Percentiles rank a stretch among this genome's conserved stretches.
Conservation (phyloP, 2,113 vertebrate species). For the Malaclemys terrapin region DNA sequence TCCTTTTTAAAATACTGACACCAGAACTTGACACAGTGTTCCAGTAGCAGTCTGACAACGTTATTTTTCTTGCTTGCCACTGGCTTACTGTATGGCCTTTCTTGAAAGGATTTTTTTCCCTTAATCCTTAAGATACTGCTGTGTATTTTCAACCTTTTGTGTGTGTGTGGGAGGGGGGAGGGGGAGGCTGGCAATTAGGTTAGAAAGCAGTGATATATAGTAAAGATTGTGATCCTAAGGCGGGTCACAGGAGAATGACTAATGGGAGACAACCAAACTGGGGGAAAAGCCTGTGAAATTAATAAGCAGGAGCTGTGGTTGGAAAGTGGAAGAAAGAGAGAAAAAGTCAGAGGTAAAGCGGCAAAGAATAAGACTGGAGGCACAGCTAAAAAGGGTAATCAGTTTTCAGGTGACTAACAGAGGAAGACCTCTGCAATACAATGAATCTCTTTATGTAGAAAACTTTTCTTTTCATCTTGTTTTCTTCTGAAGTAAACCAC, state of each 20-base stretch:
- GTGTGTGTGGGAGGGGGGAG: no score
- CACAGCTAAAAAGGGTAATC: neutral
- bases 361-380: neutral
- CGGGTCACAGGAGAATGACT: neutral
- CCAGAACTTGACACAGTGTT: neutral
- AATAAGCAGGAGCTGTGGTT: neutral
- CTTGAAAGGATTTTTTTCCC: neutral
- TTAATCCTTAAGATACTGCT: neutral
- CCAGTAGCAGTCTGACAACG: neutral
- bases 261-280: neutral
- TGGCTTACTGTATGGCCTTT: rapidly evolving
- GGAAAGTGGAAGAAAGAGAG: neutral
- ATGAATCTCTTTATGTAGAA: neutral
- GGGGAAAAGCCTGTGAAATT: neutral
- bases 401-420: neutral
- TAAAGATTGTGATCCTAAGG: neutral
- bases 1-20: neutral
- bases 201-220: no score
- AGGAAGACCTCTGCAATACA: neutral
- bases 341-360: neutral
- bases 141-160: neutral
- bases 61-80: neutral
- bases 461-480: neutral
- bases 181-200: no score
- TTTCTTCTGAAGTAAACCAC: neutral